Percentiles rank a stretch among this genome's conserved stretches.
These are phyloP conservation scores for Eptesicus fuscus DNA, from an alignment of 2,113 vertebrate genomes.

Conservation along the genomic window DNA sequence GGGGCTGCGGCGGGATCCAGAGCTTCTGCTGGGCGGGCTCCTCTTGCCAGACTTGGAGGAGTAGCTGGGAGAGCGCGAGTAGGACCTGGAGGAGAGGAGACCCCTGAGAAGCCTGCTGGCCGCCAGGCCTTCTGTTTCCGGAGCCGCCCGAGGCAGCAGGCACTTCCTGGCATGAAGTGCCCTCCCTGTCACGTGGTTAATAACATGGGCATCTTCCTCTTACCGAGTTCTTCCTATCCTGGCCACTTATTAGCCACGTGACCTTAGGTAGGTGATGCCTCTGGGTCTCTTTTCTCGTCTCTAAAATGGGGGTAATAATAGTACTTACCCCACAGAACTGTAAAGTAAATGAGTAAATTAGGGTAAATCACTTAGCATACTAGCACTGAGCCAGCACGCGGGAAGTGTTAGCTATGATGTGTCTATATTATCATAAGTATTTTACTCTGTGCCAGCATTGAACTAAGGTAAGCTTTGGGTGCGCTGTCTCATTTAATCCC, in stretches of 20 bases:
- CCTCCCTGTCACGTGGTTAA: not conserved
- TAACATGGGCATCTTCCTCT: not conserved
- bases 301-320: not conserved
- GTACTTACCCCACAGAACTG: not conserved
- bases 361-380: not conserved
- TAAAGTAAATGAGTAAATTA: not conserved
- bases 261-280: not conserved
- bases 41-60: conserved; percentile 86
- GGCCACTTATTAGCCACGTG: not conserved
- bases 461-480: not conserved
- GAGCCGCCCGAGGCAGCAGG: not conserved
- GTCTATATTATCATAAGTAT: not conserved
- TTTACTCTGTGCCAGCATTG: not conserved
- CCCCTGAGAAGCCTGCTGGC: not conserved
- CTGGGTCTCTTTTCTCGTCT: not conserved
- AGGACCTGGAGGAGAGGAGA: conserved; percentile 83
- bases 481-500: not conserved
- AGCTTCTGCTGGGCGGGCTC: conserved; percentile 85
- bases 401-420: not conserved
- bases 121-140: not conserved
- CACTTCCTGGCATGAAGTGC: not conserved
- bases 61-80: conserved; percentile 89
- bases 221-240: not conserved
- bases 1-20: conserved; percentile 85
- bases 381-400: not conserved